phyloP scores from a whole-genome alignment of 1,140 invertebrate species.

The Octopus sinensis region DNA sequence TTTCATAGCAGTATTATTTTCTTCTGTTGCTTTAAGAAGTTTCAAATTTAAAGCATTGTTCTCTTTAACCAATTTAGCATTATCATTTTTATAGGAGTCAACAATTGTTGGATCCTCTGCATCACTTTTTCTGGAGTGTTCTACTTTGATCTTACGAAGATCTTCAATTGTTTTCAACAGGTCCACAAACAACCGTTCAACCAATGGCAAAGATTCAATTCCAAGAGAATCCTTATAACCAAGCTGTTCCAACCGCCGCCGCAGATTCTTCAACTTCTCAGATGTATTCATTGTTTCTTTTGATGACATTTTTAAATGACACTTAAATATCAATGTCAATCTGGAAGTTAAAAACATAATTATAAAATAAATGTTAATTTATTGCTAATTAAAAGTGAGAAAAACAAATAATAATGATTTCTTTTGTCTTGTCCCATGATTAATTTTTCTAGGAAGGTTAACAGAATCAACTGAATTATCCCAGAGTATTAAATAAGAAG shows the following conservation, averaged over 20 bases:
- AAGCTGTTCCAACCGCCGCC: slow-evolving; percentile 67
- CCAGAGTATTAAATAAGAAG: too few relatives aligned
- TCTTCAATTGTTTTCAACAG: slow-evolving; percentile 75
- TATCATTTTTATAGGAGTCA: slow-evolving; percentile 55
- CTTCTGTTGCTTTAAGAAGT: slow-evolving; percentile 67
- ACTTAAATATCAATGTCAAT: too few relatives aligned
- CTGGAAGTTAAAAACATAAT: too few relatives aligned
- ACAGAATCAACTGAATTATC: too few relatives aligned
- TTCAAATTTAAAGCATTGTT: slow-evolving; percentile 71
- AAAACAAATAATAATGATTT: too few relatives aligned
- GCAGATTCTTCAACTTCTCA: slow-evolving; percentile 59
- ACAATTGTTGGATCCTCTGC: slow-evolving; percentile 38
- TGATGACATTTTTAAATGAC: not conserved
- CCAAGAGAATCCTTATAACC: slow-evolving; percentile 73
- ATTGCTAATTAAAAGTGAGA: too few relatives aligned
- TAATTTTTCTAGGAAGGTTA: too few relatives aligned
- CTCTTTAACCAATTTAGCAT: slow-evolving; percentile 56
- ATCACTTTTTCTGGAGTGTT: slow-evolving; percentile 40
- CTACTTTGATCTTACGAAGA: slow-evolving; percentile 71
- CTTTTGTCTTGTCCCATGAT: too few relatives aligned
- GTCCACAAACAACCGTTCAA: slow-evolving; percentile 73
- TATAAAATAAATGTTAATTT: too few relatives aligned
- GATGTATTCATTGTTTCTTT: slow-evolving; percentile 33
- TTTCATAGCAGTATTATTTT: slow-evolving; percentile 62
- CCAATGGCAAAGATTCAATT: slow-evolving; percentile 70